Evolutionary conservation across 1,140 invertebrate species (phyloP), one percentile per base, ranked within the genome.

Genomic region (Apis dorsata): DNA sequence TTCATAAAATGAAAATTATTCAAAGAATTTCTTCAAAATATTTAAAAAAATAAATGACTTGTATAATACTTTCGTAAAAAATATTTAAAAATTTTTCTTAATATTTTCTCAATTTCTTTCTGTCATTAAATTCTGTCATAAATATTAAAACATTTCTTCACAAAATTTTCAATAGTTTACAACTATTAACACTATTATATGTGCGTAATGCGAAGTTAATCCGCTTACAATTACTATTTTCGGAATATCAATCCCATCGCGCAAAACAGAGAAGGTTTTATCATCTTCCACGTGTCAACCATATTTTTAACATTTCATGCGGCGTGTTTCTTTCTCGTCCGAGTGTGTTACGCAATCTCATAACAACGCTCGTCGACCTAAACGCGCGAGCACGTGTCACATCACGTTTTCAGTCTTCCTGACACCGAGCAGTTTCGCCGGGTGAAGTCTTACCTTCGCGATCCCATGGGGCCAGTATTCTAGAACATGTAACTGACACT

Each of bases 401-500:
- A 88, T 92, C 90, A 89, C 83, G 86, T 93, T 91, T 93, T 86
- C 79, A 83, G 79, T 80, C 75, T 28, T 74, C 74, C 63, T 79
- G 69, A 82, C 83, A 71, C 83, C 83, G 70, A 76, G 78, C 75
- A 72, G 79, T 77, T 77, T 90, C 81, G 82, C 88, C 85, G 75
- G 91, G 78, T 83, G 55, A 89, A 83, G 84, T 91, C 88, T 88
- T 89, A 87, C 81, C 89, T 89, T 86, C 89, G 90, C 81, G 85
- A 77, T 93, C 92, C 90, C 91, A 87, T 79, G 92, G 91, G 91
- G 90, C 85, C 85, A 89, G 90, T 91, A 91, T 92, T 92, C 89
- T 90, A 90, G 91, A 88, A 92, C 86, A 86, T 90, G 85, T 89
- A 91, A 92, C 91, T 93, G 92, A 92, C 90, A 91, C 85, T 90